These are phyloP conservation scores for Colletes collaris DNA, from an alignment of 2,888 invertebrate genomes.

Conservation along the genomic window DNA sequence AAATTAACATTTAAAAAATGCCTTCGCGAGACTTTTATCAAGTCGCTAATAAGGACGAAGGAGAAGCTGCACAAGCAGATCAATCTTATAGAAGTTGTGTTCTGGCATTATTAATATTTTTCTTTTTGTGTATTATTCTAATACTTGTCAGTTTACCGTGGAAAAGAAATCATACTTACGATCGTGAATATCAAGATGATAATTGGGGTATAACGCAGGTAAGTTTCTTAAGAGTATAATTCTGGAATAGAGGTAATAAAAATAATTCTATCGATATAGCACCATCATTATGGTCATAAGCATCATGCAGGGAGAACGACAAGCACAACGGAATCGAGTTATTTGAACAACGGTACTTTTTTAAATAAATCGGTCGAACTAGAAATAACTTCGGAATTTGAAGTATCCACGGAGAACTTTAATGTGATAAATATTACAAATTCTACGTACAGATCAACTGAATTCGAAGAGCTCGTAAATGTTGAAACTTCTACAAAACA, in stretches of 20 bases:
- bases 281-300: not conserved
- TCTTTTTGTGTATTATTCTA: conserved; percentile 67
- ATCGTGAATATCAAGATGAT: not conserved
- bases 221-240: conserved; percentile 7
- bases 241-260: not conserved
- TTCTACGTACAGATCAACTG: not conserved
- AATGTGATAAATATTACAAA: not conserved
- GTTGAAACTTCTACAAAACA: not conserved
- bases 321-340: not conserved
- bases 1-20: conserved; percentile 46
- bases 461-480: not conserved
- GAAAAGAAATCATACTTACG: conserved; percentile 27
- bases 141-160: conserved; percentile 61
- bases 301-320: not conserved
- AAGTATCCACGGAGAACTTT: not conserved
- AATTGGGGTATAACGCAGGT: conserved; percentile 11
- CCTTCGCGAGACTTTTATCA: conserved; percentile 65
- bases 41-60: conserved; percentile 52
- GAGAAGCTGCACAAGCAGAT: conserved; percentile 61
- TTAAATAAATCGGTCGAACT: not conserved
- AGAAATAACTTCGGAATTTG: not conserved
- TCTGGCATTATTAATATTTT: conserved; percentile 66
- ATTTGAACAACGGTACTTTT: not conserved
- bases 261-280: conserved; percentile 5
- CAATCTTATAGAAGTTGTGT: conserved; percentile 71